Percentiles rank a stretch among this genome's conserved stretches.
These are phyloP conservation scores for Pomacea canaliculata DNA, from an alignment of 2,888 invertebrate species.

Conservation along the genomic window DNA sequence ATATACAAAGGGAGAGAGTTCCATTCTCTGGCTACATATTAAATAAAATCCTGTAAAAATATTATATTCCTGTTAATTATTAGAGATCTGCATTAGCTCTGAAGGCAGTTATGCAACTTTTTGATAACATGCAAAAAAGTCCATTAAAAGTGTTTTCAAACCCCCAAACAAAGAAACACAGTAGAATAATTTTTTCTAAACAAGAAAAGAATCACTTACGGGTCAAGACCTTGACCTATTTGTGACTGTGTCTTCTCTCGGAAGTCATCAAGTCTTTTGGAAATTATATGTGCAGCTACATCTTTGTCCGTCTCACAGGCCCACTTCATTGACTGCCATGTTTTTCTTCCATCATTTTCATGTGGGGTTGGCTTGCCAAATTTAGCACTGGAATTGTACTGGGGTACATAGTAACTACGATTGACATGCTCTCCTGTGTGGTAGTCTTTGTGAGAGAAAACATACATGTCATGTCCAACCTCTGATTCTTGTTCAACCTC, in stretches of 20 bases:
- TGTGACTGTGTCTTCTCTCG: conserved; percentile 66
- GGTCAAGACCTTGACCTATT: conserved; percentile 66
- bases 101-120: too few relatives aligned
- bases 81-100: too few relatives aligned
- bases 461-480: conserved; percentile 64
- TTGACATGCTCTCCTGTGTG: conserved; percentile 60
- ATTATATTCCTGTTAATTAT: too few relatives aligned
- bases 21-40: too few relatives aligned
- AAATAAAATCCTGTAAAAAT: too few relatives aligned
- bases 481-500: conserved; percentile 57
- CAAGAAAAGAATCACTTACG: conserved; percentile 53
- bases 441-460: conserved; percentile 60
- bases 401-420: conserved; percentile 57
- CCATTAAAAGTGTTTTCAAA: too few relatives aligned
- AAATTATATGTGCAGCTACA: conserved; percentile 61
- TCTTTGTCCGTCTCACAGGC: conserved; percentile 55
- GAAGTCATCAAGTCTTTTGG: conserved; percentile 67
- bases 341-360: conserved; percentile 60
- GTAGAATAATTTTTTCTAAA: too few relatives aligned
- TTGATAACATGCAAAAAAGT: too few relatives aligned
- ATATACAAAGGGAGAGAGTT: too few relatives aligned
- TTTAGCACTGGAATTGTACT: conserved; percentile 43
- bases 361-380: conserved; percentile 67
- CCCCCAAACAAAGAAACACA: too few relatives aligned
- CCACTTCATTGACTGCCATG: conserved; percentile 64